A percentile compares a stretch with the other conserved stretches of the same genome.
These are phyloP conservation scores for Micromesistius poutassou DNA, from an alignment of 2,797 vertebrate species.

Conservation along the genomic window DNA sequence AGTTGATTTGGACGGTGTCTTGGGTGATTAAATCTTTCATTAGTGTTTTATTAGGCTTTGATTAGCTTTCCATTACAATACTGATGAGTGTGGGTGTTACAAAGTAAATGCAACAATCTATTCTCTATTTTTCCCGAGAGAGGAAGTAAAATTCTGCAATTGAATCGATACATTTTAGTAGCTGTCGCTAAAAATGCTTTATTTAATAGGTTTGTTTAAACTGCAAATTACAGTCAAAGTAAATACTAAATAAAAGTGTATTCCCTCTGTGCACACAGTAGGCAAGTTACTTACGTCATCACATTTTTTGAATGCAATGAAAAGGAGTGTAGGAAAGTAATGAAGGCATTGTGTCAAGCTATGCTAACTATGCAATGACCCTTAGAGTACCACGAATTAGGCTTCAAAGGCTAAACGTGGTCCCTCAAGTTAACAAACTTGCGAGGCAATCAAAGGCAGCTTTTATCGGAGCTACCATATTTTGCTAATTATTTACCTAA, in stretches of 20 bases:
- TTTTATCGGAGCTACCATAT: conserved; percentile 43
- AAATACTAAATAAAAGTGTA: conserved; percentile 50
- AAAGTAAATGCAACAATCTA: not conserved
- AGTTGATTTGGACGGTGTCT: not conserved
- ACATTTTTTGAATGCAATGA: conserved; percentile 32
- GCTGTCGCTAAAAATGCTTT: conserved; percentile 21
- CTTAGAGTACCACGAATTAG: conserved; percentile 24
- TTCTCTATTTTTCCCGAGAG: not conserved
- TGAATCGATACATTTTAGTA: not conserved
- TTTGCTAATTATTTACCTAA: conserved; percentile 45
- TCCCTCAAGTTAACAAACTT: conserved; percentile 42
- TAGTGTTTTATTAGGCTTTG: not conserved
- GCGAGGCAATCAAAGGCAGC: conserved; percentile 44
- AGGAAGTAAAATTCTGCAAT: not conserved
- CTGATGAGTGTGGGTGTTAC: not conserved
- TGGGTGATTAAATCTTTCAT: not conserved
- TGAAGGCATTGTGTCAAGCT: conserved; percentile 34
- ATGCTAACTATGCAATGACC: conserved; percentile 31
- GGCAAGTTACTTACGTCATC: conserved; percentile 44
- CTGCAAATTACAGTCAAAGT: conserved; percentile 42
- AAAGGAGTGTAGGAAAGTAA: conserved; percentile 27
- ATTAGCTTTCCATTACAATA: not conserved
- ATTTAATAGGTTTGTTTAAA: conserved; percentile 42
- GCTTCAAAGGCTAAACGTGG: conserved; percentile 40
- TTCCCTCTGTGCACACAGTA: conserved; percentile 22